These are phyloP conservation scores for Mus spicilegus DNA, from an alignment of 2,113 vertebrate species.

Conservation along the genomic window DNA sequence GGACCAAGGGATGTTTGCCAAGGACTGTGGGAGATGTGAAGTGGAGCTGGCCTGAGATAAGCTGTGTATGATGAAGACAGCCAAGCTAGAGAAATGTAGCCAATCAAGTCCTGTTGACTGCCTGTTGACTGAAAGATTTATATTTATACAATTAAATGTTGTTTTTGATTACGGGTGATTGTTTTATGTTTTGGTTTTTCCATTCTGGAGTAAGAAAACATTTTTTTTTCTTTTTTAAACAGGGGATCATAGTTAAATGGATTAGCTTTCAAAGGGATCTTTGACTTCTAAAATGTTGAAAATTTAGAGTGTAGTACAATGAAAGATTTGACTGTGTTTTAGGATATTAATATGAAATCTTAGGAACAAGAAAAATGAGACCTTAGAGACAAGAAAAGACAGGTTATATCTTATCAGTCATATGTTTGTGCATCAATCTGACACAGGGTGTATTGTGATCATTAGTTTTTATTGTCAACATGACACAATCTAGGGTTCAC, in stretches of 20 bases:
- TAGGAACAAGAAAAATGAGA: not conserved
- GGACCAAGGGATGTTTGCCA: not conserved
- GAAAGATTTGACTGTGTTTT: not conserved
- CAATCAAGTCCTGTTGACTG: not conserved
- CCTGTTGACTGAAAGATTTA: not conserved
- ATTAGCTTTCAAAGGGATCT: not conserved
- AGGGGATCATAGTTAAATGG: not conserved
- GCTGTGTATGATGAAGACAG: not conserved
- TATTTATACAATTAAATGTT: not conserved
- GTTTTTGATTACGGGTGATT: not conserved
- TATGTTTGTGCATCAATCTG: no score
- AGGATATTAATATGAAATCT: not conserved
- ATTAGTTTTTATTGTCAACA: not conserved
- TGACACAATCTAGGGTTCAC: no score
- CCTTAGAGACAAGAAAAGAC: not conserved
- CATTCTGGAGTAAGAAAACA: not conserved
- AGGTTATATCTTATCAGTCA: not conserved
- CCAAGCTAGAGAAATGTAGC: not conserved
- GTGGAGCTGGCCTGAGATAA: not conserved
- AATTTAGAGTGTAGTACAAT: not conserved
- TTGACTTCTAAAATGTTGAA: not conserved
- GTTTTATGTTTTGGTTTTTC: not conserved
- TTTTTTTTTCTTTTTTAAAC: not conserved
- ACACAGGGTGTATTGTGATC: not conserved
- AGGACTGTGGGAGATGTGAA: not conserved